Base-by-base conservation (phyloP, 2,888 invertebrate species). In the Biston stratarius region DNA sequence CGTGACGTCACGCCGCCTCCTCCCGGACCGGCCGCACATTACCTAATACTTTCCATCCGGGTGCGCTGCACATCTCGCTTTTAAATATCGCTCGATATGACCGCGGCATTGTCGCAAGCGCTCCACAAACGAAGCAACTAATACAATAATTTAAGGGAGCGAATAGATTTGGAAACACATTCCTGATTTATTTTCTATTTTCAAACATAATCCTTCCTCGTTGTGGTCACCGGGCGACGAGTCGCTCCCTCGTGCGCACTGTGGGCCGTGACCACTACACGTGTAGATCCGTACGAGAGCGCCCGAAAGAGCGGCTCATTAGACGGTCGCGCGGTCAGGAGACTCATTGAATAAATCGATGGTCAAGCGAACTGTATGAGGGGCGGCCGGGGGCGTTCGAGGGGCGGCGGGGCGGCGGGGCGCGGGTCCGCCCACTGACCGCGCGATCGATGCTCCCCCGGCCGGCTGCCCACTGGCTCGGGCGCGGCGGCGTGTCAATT, bases 391-490 rank as follows among this genome's bases (percentile, higher is more conserved):
- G 58, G 64, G 24, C 24, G 57, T 52, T 65, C 49, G 62, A 61
- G 67, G 65, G 62, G 69, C 67, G 68, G 61, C 58, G 69, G 69
- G 66, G 71, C 73, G 74, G 71, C 67, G 71, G 80, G 72, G 65
- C 44, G 10, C 45, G n/a, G 56, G 8, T 12, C 44, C 45, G 45
- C 34, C 45, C 66, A 12, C 52, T 51, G 51, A 34, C 38, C 53
- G 53, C 53, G 61, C 63, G 63, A 51, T 58, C 68, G 63, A 53
- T 52, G 51, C 15, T 67, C 64, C 67, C 60, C 70, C 73, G 67
- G 70, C 68, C 69, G 71, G 70, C 68, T 69, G 71, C 68, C 77
- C 74, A 70, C 49, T 42, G 56, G n/a, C 34, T 34, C 51, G 12
- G 12, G 55, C n/a, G 67, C 60, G 67, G 34, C 64, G 45, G 11